These are phyloP conservation scores for Camponotus vicinus DNA, from an alignment of 1,140 invertebrate species.

Conservation along the genomic window DNA sequence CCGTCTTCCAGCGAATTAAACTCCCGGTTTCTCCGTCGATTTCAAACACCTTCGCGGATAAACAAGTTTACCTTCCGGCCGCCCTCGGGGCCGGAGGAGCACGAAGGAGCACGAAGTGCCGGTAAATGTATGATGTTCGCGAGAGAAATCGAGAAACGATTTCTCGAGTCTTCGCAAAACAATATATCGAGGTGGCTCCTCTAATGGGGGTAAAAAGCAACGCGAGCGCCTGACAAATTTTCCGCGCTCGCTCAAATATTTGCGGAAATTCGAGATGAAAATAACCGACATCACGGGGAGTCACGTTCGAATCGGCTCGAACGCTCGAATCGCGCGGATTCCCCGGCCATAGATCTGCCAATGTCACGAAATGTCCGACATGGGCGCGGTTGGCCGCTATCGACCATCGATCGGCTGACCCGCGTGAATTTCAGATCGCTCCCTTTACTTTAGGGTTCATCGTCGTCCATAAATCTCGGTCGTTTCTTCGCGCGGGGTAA, in stretches of 20 bases:
- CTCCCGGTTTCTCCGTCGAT: conserved; percentile 29
- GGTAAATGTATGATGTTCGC: background rate
- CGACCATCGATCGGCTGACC: conserved; percentile 58
- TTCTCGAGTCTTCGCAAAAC: background rate
- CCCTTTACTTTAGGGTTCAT: conserved; percentile 56
- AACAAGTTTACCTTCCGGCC: conserved; percentile 50
- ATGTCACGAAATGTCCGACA: conserved; percentile 31
- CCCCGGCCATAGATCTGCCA: conserved; percentile 36
- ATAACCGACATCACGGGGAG: conserved; percentile 25
- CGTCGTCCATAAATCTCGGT: conserved; percentile 48
- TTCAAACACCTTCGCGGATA: conserved; percentile 53
- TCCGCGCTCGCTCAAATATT: background rate
- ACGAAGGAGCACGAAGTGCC: background rate
- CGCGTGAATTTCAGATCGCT: conserved; percentile 56
- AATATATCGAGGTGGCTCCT: background rate
- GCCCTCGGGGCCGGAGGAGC: background rate
- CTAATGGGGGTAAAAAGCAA: background rate
- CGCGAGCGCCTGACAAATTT: background rate
- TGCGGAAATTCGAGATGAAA: conserved; percentile 1
- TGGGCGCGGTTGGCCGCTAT: conserved; percentile 45
- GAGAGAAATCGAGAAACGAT: conserved; percentile 33
- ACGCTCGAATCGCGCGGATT: background rate
- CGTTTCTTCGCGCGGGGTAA: conserved; percentile 49
- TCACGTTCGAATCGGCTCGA: background rate
- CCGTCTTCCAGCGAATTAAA: conserved; percentile 51